Base-by-base conservation (phyloP, 2,797 vertebrate species). In the Rhabdomys pumilio region DNA sequence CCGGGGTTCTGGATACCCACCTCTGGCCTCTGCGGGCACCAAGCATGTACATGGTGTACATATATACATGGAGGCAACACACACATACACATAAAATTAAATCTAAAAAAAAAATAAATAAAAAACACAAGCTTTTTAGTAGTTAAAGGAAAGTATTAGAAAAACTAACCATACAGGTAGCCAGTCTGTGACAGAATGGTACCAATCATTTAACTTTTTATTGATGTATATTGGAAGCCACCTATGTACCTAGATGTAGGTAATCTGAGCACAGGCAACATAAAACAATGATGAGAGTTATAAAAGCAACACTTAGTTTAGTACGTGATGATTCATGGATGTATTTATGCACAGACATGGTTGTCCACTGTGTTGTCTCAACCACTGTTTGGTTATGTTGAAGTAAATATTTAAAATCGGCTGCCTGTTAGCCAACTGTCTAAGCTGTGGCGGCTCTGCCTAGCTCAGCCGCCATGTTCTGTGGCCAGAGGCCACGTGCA, bases 61-160 rank as follows among this genome's bases (percentile, higher is more conserved):
- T 13, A 57, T 19, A 14, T 57, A 57, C 10, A 19, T 84, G 38
- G 41, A 63, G 15, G 41, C 26, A 63, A 84, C 26, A 83, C 41
- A 47, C 59, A 44, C 2, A 50, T 10, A 84, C 29, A 65, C 15
- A 84, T 65, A 47, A 65, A 65, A 65, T 84, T 34, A 84, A 63
- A 83, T 63, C 15, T 44, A 11, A 84, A 47, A 84, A 47, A 61
- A 84, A 65, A 47, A 84, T 34, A n/a, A n/a, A n/a, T 34, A 22
- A 47, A 63, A 79, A 29, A 67, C 34, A 53, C 2, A 4, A 69
- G 24, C 63, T 93, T 93, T 34, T 17, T 79, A n/a, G n/a, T 86
- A 55, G 81, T 94, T 87, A 69, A 91, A 81, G 57, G 83, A 82
- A 47, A 91, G 24, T 83, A 26, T 50, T 96, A 82, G 65, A 34